Evolutionary conservation across 2,888 invertebrate genomes (phyloP), one percentile per base, ranked within the genome.

Genomic region (Eledone cirrhosa): DNA sequence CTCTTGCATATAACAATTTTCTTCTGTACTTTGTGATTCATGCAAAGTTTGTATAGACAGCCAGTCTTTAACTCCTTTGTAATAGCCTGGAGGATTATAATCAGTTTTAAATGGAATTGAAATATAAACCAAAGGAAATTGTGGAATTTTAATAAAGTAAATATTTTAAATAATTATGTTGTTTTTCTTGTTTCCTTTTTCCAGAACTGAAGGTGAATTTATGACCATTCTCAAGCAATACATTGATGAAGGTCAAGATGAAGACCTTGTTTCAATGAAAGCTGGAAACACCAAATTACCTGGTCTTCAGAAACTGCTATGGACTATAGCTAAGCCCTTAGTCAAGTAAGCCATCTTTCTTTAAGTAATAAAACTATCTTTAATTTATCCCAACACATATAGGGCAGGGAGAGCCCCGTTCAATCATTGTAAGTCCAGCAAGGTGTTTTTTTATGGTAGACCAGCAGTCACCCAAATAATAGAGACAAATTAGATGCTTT

Each of bases 161-260:
- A 41, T 41, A 2, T 41, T 16, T 67, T 29, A 67, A 22, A 72
- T 14, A 41, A 8, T 72, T 33, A 72, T 72, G n/a, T 72, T 41
- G 41, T 41, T 5, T 41, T 11, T n/a, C 31, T 31, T 63, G 47
- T 80, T 22, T 75, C 48, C 48, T 63, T 72, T 75, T 82, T 81
- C 0, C 84, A 90, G 90, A 59, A 87, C 84, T 83, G 90, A 89
- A 78, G 85, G 86, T 22, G 85, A 85, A 67, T 88, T 90, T 82
- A 84, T 86, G 13, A 85, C 84, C 33, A 82, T 82, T 22, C 79
- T 90, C 74, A 86, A 87, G 80, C 81, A 84, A 19, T 90, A 90
- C 78, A 84, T 87, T 7, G 88, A 89, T 65, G 82, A 82, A 29
- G 88, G 88, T 8, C 82, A 87, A 24, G 83, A 87, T 78, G 84